Conservation (phyloP, 2,113 vertebrate genomes). For the Delphinus delphis region DNA sequence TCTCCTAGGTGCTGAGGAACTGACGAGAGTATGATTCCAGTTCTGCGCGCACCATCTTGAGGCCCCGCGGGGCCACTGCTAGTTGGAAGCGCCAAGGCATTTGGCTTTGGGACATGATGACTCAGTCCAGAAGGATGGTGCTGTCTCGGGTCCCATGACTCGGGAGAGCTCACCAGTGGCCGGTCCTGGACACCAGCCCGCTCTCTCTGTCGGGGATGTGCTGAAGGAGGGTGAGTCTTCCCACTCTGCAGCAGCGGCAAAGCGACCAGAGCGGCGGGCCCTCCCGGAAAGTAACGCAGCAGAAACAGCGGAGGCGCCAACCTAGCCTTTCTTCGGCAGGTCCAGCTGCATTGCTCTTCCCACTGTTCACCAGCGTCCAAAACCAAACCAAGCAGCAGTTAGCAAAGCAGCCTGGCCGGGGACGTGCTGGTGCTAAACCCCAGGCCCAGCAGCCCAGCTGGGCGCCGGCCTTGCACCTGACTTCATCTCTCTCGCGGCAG, state of each 20-base stretch:
- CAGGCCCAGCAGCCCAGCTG: background rate
- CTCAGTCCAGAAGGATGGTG: background rate
- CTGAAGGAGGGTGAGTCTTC: background rate
- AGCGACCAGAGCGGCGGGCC: rapidly evolving
- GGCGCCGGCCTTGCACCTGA: background rate
- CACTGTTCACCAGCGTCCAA: slow-evolving; percentile 40
- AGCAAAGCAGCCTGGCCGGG: background rate
- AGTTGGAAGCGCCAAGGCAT: background rate
- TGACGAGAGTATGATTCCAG: background rate
- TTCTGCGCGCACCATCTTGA: background rate
- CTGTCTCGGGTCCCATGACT: background rate
- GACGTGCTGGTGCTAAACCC: background rate
- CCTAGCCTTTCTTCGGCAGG: background rate
- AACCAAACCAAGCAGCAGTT: background rate
- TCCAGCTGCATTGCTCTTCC: background rate
- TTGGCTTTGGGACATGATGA: background rate
- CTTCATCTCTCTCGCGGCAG: background rate
- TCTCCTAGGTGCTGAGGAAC: slow-evolving; percentile 66
- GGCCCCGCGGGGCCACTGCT: background rate
- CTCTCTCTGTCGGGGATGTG: background rate
- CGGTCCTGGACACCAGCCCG: background rate
- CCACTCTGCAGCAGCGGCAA: background rate
- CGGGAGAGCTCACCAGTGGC: background rate
- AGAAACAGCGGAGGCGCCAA: rapidly evolving
- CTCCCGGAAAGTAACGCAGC: background rate